These are phyloP conservation scores for Smutsia temminckii DNA, from an alignment of 2,797 vertebrate species.

Conservation along the genomic window DNA sequence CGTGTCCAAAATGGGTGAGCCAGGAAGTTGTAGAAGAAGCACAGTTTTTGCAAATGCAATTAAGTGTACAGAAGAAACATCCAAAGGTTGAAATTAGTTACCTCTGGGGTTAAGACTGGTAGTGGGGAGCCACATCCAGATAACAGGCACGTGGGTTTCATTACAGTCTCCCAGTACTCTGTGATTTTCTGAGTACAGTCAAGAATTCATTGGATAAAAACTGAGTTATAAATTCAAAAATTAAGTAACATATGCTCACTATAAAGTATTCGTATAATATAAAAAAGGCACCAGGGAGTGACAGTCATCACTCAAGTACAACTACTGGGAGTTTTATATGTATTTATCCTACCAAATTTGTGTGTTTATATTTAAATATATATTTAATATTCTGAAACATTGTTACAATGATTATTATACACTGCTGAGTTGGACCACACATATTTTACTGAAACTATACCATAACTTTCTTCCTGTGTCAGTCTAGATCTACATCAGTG, in stretches of 20 bases:
- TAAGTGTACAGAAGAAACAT: not conserved
- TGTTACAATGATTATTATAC: not conserved
- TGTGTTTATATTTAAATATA: not conserved
- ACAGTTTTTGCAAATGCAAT: not conserved
- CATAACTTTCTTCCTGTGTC: not conserved
- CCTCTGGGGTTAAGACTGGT: not conserved
- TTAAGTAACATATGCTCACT: not conserved
- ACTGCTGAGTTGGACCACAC: not conserved
- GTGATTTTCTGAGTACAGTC: slow-evolving; percentile 15
- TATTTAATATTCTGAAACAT: not conserved
- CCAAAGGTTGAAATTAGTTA: not conserved
- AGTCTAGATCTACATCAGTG: not conserved
- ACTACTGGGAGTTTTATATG: not conserved
- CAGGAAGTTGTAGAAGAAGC: not conserved
- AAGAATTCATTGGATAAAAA: slow-evolving; percentile 18
- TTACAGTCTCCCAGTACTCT: not conserved
- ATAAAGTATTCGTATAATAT: not conserved
- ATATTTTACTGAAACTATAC: not conserved
- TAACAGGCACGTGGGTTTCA: not conserved
- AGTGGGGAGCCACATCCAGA: not conserved
- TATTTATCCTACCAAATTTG: not conserved
- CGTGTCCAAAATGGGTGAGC: not conserved
- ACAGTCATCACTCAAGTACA: not conserved
- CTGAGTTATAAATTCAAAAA: slow-evolving; percentile 26
- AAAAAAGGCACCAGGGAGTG: not conserved